Conservation (phyloP, 2,797 vertebrate species). For the Centropyge bicolor region DNA sequence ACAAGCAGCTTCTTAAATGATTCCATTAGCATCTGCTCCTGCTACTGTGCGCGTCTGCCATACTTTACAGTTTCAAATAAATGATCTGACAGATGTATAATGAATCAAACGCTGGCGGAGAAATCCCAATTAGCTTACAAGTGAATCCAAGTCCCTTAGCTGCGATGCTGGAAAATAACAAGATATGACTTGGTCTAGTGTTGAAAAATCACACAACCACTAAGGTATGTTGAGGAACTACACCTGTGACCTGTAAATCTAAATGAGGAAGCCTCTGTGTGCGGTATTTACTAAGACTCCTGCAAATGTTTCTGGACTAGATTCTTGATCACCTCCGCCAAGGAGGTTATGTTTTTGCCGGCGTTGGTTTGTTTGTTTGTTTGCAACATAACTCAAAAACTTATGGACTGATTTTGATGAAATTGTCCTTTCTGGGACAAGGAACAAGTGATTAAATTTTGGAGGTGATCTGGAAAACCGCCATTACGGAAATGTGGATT, state of each 20-base stretch:
- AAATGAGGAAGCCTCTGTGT: neutral
- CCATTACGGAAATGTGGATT: too few relatives aligned
- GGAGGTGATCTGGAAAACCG: too few relatives aligned
- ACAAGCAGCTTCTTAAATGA: conserved; percentile 23
- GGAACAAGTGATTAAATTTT: too few relatives aligned
- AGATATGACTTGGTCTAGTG: conserved; percentile 20
- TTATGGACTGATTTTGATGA: too few relatives aligned
- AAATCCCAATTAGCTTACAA: conserved; percentile 52
- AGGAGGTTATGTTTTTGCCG: too few relatives aligned
- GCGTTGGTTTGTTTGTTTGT: too few relatives aligned
- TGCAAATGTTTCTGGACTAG: neutral
- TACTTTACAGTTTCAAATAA: conserved; percentile 45
- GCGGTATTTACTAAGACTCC: neutral
- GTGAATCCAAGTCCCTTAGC: conserved; percentile 32
- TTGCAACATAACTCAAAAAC: too few relatives aligned
- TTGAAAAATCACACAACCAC: neutral
- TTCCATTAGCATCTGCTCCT: conserved; percentile 53
- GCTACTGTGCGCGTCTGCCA: conserved; percentile 38
- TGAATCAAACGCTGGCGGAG: conserved; percentile 54
- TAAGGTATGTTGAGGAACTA: conserved; percentile 9
- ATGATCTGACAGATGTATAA: conserved; percentile 58
- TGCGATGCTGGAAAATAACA: conserved; percentile 29
- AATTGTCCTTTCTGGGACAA: too few relatives aligned
- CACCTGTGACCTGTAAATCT: conserved; percentile 19
- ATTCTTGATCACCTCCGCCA: too few relatives aligned